Conservation (phyloP, 2,888 invertebrate species). For the Nomada flava region DNA sequence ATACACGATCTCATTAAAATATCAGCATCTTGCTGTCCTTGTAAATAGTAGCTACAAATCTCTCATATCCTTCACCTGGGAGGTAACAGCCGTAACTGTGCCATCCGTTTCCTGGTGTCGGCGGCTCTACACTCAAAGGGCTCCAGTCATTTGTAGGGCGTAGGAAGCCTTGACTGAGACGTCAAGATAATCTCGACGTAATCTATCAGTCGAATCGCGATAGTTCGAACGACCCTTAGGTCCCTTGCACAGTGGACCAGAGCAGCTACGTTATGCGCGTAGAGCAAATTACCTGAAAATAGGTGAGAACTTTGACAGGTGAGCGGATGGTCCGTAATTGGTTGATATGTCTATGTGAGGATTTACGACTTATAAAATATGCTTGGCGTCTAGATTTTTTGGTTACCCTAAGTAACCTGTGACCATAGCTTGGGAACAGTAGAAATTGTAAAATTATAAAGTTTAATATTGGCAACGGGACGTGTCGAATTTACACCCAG, state of each 20-base stretch:
- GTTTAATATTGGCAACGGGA: no score
- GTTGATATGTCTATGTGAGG: no score
- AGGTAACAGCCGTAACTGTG: neutral
- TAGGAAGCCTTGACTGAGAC: slow-evolving; percentile 67
- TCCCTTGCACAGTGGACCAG: neutral
- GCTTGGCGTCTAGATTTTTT: no score
- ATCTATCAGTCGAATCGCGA: slow-evolving; percentile 66
- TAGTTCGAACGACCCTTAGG: slow-evolving; percentile 57
- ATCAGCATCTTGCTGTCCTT: neutral
- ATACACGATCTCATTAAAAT: slow-evolving; percentile 2
- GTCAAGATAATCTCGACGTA: slow-evolving; percentile 73
- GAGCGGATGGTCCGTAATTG: no score
- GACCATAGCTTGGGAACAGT: no score
- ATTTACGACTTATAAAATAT: no score
- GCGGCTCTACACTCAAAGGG: slow-evolving; percentile 65
- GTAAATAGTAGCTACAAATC: slow-evolving; percentile 1
- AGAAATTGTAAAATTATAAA: no score
- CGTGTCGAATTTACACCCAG: no score
- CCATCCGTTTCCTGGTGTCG: slow-evolving; percentile 26
- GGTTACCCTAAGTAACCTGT: no score
- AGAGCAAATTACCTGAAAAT: neutral
- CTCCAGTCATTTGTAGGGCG: slow-evolving; percentile 64
- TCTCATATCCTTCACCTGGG: neutral
- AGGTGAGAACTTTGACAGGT: no score
- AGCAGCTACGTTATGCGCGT: neutral